phyloP scores from a whole-genome alignment of 2,888 invertebrate genomes.

The Scelioninae gen. 1 region DNA sequence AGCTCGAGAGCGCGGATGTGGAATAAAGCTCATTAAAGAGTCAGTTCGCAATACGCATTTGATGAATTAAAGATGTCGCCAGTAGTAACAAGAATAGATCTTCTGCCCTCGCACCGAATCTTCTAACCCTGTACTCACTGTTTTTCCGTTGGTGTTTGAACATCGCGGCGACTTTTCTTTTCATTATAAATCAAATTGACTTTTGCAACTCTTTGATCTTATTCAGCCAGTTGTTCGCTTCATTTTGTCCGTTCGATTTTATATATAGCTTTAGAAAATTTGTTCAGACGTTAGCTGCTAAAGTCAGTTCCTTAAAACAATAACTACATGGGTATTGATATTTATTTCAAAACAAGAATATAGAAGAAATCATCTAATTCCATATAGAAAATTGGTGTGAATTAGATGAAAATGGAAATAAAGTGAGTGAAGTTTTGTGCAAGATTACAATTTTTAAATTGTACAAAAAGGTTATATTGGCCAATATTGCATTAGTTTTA shows the following conservation, averaged over 20 bases:
- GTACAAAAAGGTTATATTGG: too few species aligned
- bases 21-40: conserved; percentile 84
- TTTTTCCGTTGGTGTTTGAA: conserved; percentile 63
- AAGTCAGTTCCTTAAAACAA: too few species aligned
- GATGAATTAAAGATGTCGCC: conserved; percentile 84
- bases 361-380: too few species aligned
- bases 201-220: conserved; percentile 55
- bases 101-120: conserved; percentile 68
- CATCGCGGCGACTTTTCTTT: conserved; percentile 65
- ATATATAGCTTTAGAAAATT: conserved; percentile 2
- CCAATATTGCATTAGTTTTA: neutral
- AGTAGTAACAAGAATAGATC: conserved; percentile 83
- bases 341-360: too few species aligned
- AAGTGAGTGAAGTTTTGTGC: too few species aligned
- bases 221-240: neutral
- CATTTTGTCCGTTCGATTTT: neutral
- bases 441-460: too few species aligned
- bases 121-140: conserved; percentile 49
- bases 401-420: too few species aligned
- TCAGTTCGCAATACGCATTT: conserved; percentile 84
- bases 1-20: conserved; percentile 83
- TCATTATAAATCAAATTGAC: conserved; percentile 77
- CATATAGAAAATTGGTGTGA: too few species aligned
- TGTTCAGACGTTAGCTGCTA: neutral
- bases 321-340: too few species aligned